Conservation (phyloP, 1,140 invertebrate genomes). For the Philotrypesis tridentata region DNA sequence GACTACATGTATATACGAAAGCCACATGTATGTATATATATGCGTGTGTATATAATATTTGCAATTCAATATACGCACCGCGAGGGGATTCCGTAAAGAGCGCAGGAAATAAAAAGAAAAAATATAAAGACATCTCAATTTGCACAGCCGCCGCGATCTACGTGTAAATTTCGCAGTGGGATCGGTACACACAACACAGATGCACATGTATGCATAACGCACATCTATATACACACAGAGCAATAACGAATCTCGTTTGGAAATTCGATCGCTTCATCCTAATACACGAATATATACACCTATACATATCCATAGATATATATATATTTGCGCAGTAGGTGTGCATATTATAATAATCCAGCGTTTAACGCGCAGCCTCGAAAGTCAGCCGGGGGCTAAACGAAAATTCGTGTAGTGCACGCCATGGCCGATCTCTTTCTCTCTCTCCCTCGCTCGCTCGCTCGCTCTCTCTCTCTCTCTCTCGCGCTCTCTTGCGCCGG, state of each 20-base stretch:
- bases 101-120: too few species aligned
- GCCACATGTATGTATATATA: too few species aligned
- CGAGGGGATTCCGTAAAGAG: not conserved
- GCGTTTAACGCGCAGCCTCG: not conserved
- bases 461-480: not conserved
- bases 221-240: too few species aligned
- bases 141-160: not conserved
- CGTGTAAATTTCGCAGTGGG: too few species aligned
- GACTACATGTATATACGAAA: not conserved
- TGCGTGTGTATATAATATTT: too few species aligned
- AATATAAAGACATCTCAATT: not conserved
- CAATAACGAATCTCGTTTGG: not conserved
- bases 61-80: not conserved
- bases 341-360: too few species aligned
- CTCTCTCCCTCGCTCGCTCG: not conserved
- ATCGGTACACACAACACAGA: too few species aligned
- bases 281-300: too few species aligned
- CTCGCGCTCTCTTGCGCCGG: not conserved
- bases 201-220: too few species aligned
- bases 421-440: not conserved
- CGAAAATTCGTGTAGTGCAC: not conserved
- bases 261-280: not conserved
- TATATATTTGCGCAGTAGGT: too few species aligned
- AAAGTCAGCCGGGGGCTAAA: not conserved
- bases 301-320: too few species aligned